These are phyloP conservation scores for Tethya wilhelma DNA, from an alignment of 37 sponge, comb jelly and placozoan genomes.

Conservation along the genomic window DNA sequence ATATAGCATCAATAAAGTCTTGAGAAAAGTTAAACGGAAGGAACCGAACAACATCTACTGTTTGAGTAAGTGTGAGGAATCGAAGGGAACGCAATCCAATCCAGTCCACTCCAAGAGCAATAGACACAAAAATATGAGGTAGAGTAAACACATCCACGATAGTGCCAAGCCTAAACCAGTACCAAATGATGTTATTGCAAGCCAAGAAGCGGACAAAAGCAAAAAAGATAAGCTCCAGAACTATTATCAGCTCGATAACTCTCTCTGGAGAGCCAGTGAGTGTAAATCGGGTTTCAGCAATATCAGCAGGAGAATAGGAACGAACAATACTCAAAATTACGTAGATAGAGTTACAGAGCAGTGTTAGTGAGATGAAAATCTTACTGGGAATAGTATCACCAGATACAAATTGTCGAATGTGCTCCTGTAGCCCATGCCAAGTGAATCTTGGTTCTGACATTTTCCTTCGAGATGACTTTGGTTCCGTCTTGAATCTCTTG, in stretches of 20 bases:
- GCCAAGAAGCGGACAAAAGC: slow-evolving; percentile 46
- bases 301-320: neutral
- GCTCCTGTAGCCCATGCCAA: neutral
- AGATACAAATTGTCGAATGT: slow-evolving; percentile 6
- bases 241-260: slow-evolving; percentile 40
- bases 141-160: slow-evolving; percentile 78
- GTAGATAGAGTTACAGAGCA: slow-evolving; percentile 35
- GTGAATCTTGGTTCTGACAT: no score
- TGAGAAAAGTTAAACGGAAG: slow-evolving; percentile 34
- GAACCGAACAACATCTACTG: slow-evolving; percentile 28
- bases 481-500: neutral
- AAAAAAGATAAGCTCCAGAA: slow-evolving; percentile 23
- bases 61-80: slow-evolving; percentile 60
- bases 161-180: slow-evolving; percentile 61
- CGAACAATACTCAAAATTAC: slow-evolving; percentile 8
- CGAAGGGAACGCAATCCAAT: slow-evolving; percentile 64
- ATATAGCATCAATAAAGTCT: slow-evolving; percentile 12
- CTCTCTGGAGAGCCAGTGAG: neutral
- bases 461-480: neutral
- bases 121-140: slow-evolving; percentile 57
- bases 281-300: neutral
- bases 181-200: slow-evolving; percentile 17
- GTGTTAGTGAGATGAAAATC: neutral
- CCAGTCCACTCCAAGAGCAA: slow-evolving; percentile 68
- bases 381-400: slow-evolving; percentile 38